Conservation (phyloP, 2,888 invertebrate genomes). For the Lomographa bimaculata region DNA sequence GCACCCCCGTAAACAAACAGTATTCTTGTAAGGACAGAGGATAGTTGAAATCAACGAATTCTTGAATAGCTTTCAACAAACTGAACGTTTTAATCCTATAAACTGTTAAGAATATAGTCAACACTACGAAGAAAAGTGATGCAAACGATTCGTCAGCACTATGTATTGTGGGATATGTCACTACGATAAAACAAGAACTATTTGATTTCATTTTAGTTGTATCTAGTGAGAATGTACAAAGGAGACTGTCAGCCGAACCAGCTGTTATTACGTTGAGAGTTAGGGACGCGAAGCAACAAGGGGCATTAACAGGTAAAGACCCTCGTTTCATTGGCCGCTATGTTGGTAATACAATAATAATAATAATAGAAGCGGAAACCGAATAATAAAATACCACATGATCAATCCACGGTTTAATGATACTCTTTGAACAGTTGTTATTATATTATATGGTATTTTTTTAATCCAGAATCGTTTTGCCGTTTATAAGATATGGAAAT, state of each 20-base stretch:
- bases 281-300: conserved; percentile 19
- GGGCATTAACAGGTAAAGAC: conserved; percentile 58
- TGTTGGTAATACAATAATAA: conserved; percentile 10
- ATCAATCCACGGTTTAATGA: conserved; percentile 8
- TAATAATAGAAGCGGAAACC: conserved; percentile 17
- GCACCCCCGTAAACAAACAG: conserved; percentile 41
- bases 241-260: conserved; percentile 34
- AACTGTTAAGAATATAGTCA: conserved; percentile 39
- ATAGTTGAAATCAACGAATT: conserved; percentile 50
- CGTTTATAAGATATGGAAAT: too few species aligned
- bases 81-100: conserved; percentile 47
- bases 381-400: conserved; percentile 12
- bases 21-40: conserved; percentile 44
- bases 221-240: conserved; percentile 27
- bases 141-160: conserved; percentile 36
- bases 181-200: conserved; percentile 31
- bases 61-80: conserved; percentile 43
- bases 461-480: too few species aligned
- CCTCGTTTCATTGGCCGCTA: conserved; percentile 25
- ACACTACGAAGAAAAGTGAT: conserved; percentile 44
- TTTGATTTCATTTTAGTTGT: conserved; percentile 39
- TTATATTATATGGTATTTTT: too few species aligned
- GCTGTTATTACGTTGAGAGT: conserved; percentile 34
- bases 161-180: conserved; percentile 10
- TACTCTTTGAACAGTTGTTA: conserved; percentile 6